phyloP scores from a whole-genome alignment of 2,113 vertebrate genomes.

The Urocolius indicus region DNA sequence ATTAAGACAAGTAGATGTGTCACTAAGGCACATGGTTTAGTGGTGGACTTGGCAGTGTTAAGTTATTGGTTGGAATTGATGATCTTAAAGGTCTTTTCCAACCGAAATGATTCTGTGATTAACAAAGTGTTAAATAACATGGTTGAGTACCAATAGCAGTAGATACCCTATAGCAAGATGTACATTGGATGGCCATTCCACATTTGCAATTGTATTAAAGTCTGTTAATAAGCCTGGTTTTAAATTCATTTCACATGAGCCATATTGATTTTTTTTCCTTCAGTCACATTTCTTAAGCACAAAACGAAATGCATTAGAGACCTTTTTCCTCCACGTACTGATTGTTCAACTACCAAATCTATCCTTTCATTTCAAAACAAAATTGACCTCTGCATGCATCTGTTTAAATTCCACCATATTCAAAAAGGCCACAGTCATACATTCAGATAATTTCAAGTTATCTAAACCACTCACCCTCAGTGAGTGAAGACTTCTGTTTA shows the following conservation, averaged over 20 bases:
- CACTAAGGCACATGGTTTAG: too few species aligned
- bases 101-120: too few species aligned
- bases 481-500: not conserved
- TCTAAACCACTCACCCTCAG: not conserved
- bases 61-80: too few species aligned
- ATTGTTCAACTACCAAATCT: not conserved
- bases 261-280: not conserved
- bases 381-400: not conserved
- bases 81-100: too few species aligned
- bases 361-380: not conserved
- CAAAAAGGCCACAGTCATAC: not conserved
- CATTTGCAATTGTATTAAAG: not conserved
- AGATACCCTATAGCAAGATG: not conserved
- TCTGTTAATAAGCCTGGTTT: not conserved
- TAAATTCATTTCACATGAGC: not conserved
- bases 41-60: too few species aligned
- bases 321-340: not conserved
- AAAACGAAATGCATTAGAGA: not conserved
- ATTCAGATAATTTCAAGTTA: not conserved
- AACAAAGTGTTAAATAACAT: not conserved
- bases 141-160: not conserved
- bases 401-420: not conserved
- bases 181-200: not conserved
- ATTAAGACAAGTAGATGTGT: too few species aligned
- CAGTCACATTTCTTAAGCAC: not conserved